These are phyloP conservation scores for Mallotus villosus DNA, from an alignment of 2,797 vertebrate genomes.

Conservation along the genomic window DNA sequence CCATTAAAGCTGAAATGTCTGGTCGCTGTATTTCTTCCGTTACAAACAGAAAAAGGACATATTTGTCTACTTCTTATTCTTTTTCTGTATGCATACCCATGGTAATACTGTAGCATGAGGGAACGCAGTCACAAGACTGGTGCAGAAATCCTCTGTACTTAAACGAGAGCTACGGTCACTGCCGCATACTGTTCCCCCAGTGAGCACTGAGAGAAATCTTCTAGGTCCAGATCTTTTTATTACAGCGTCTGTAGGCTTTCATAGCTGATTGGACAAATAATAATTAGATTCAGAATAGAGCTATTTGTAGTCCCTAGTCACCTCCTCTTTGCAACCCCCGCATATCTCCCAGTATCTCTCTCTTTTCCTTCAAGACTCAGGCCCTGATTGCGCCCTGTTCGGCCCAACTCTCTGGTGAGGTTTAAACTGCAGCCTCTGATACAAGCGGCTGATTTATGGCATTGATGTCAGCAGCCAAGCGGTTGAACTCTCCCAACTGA, in stretches of 20 bases:
- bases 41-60: neutral
- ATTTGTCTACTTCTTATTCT: neutral
- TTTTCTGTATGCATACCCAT: no score
- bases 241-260: slow-evolving; percentile 58
- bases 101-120: no score
- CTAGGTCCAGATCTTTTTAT: slow-evolving; percentile 56
- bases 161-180: neutral
- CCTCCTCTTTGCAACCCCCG: slow-evolving; percentile 35
- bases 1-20: no score
- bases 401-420: slow-evolving; percentile 20
- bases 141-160: no score
- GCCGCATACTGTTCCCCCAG: neutral
- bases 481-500: slow-evolving; percentile 1
- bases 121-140: no score
- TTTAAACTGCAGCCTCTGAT: slow-evolving; percentile 27
- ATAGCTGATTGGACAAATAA: slow-evolving; percentile 70
- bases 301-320: slow-evolving; percentile 26
- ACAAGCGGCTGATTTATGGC: slow-evolving; percentile 14
- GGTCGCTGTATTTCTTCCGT: no score
- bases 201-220: slow-evolving; percentile 24
- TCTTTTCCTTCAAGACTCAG: slow-evolving; percentile 4
- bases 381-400: neutral
- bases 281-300: slow-evolving; percentile 42
- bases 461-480: neutral
- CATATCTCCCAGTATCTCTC: neutral